A percentile compares a stretch with the other conserved stretches of the same genome.
These are phyloP conservation scores for Bos taurus DNA, from an alignment of 2,113 vertebrate genomes.

Conservation along the genomic window ARS-UCD2.0 NC_037333.1:115976001-115976500, in stretches of 20 bases:
- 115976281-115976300: not conserved
- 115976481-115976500: no score
- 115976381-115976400: not conserved
- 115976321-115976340: not conserved
- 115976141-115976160: not conserved
- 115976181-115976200: not conserved
- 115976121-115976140: not conserved
- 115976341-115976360: not conserved
- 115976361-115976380: not conserved
- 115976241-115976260: not conserved
- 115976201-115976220: not conserved
- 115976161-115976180: not conserved
- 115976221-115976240: not conserved
- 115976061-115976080: not conserved
- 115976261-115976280: not conserved
- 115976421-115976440: not conserved
- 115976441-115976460: no score
- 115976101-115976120: not conserved
- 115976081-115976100: not conserved
- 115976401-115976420: not conserved
- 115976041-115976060: rapidly evolving
- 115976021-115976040: not conserved
- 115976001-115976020: not conserved
- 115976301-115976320: not conserved
- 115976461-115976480: not conserved